Base-by-base conservation (phyloP, 2,888 invertebrate species). In the Agonopterix arenella region DNA sequence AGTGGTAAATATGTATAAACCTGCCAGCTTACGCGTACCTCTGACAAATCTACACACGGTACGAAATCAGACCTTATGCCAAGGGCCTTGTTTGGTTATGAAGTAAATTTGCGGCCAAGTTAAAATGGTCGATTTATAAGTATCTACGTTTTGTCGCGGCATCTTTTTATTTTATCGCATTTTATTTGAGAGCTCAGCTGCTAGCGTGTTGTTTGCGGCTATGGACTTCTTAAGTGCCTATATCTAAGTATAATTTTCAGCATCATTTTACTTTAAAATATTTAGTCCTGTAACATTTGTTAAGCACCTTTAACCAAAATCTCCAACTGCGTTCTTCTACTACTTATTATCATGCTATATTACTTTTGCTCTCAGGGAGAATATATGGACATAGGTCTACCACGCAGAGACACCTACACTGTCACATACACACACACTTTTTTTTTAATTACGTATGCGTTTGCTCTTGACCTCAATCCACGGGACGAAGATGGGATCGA, bases 1-100 rank as follows among this genome's bases (percentile, higher is more conserved):
- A 84, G 86, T 84, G 88, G 88, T 86, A 89, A 88, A 88, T 88
- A 89, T 88, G 88, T 88, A 86, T 86, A 86, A 81, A 82, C 76
- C 76, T 69, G 70, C 77, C 61, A 76, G 70, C 58, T 61, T 73
- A 65, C 51, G 48, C 56, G 53, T 68, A 58, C 69, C 48, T 46
- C 46, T 53, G 48, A 8, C 11, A 43, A 43, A 46, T 16, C 44
- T 40, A 41, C 43, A 37, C 18, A 51, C 46, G 53, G 44, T 38
- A 49, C 65, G 40, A 76, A 61, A 66, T 55, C 61, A 55, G 51
- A 56, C 72, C 66, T 61, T 83, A 73, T 68, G 52, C 44, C 44
- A 18, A 7, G n/a, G 1, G 16, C 8, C 28, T 11, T 41, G 9
- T 45, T 0, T 7, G 16, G 37, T 46, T 13, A 45, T 43, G 45